These are phyloP conservation scores for Pelecanoides urinatrix DNA, from an alignment of 2,113 vertebrate species.

Conservation along the genomic window DNA sequence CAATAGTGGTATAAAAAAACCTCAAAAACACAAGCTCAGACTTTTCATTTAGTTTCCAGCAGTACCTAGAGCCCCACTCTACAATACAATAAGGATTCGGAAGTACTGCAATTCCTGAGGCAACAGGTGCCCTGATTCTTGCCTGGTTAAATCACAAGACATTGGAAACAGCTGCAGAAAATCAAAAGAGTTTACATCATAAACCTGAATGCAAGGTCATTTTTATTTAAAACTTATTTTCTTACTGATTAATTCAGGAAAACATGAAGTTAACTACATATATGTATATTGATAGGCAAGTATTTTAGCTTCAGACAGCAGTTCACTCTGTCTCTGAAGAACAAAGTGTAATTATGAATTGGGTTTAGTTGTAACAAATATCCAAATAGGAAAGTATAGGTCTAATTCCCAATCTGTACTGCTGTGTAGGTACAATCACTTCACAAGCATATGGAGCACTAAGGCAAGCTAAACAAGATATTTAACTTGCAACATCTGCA, in stretches of 20 bases:
- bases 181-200: background rate
- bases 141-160: background rate
- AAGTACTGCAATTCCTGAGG: background rate
- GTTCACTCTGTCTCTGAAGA: background rate
- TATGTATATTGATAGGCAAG: background rate
- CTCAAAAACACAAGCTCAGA: background rate
- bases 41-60: background rate
- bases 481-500: background rate
- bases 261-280: background rate
- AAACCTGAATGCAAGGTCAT: background rate
- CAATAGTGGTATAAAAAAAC: background rate
- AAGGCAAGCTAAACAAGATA: background rate
- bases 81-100: background rate
- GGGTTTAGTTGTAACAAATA: background rate
- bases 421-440: background rate
- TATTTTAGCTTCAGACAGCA: background rate
- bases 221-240: background rate
- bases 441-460: background rate
- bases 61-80: background rate
- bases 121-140: background rate
- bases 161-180: background rate
- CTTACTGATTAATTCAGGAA: background rate
- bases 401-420: background rate
- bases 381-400: background rate
- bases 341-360: background rate